Percentiles rank a stretch among this genome's conserved stretches.
Conservation (phyloP, 2,888 invertebrate species). For the Meandrusa payeni region DNA sequence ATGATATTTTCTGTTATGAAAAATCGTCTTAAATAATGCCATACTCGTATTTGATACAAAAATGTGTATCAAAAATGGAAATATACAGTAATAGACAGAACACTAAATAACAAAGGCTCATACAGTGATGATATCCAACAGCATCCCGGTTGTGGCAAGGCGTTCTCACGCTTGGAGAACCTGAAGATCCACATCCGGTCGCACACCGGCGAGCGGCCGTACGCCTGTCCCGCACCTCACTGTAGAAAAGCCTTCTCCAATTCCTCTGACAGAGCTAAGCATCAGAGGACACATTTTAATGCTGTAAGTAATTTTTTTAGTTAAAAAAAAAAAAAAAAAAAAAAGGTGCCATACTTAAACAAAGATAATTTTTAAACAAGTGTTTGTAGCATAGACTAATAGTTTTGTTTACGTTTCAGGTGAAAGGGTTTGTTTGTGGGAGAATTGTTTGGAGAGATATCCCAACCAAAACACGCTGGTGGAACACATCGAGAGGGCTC, state of each 20-base stretch:
- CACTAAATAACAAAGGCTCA: no score
- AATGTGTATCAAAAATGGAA: no score
- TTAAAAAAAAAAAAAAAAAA: no score
- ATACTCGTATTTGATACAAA: no score
- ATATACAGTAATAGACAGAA: no score
- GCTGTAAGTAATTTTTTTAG: slow-evolving; percentile 85
- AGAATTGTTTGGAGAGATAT: slow-evolving; percentile 90
- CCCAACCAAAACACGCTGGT: slow-evolving; percentile 89
- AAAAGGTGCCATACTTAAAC: no score
- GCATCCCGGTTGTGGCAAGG: slow-evolving; percentile 97
- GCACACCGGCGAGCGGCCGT: slow-evolving; percentile 98
- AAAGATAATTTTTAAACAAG: no score
- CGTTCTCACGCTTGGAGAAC: slow-evolving; percentile 98
- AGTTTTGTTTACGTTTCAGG: slow-evolving; percentile 49
- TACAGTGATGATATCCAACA: no score
- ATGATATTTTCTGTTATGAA: no score
- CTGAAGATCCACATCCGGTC: slow-evolving; percentile 98
- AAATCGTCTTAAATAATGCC: no score
- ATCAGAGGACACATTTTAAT: slow-evolving; percentile 98
- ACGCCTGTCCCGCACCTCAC: slow-evolving; percentile 94
- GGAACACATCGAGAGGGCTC: slow-evolving; percentile 90
- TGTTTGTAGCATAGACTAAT: no score
- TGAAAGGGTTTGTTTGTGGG: slow-evolving; percentile 88
- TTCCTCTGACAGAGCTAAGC: slow-evolving; percentile 98
- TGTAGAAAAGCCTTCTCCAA: slow-evolving; percentile 99